Evolutionary conservation across 2,888 invertebrate genomes (phyloP), one percentile per base, ranked within the genome.

Genomic region (Microdon myrmicae): DNA sequence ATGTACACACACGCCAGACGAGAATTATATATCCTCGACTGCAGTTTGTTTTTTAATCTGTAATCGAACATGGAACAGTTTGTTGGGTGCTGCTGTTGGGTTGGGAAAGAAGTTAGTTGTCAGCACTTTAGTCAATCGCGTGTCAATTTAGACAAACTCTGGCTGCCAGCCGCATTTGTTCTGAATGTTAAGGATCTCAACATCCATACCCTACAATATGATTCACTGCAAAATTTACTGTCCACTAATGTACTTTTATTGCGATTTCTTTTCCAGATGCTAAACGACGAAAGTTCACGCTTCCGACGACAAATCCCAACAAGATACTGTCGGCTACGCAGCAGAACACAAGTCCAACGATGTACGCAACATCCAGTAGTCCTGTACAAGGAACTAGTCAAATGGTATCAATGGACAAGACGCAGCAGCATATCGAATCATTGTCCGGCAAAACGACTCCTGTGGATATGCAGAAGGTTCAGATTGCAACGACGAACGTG

Each of bases 211-310:
- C n/a, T n/a, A n/a, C n/a, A n/a, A n/a, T n/a, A n/a, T n/a, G n/a
- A n/a, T n/a, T n/a, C n/a, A n/a, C n/a, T n/a, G n/a, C n/a, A n/a
- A n/a, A n/a, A n/a, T n/a, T n/a, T n/a, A n/a, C n/a, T n/a, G n/a
- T n/a, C n/a, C n/a, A 32, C 20, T 9, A 14, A 35, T 22, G 22
- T 22, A 22, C 8, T 22, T 8, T 6, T 22, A 8, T 6, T 38
- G 10, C 7, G 7, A 4, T 28, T 31, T 6, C 4, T n/a, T 28
- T 69, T 70, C 10, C 58, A 74, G 74, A 73, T 68, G 68, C 60
- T 20, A 74, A 74, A 61, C 70, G 72, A 28, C 70, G 73, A 23
- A 73, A 73, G 61, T 61, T 71, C 35, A 69, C 66, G 34, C 58
- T 64, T 14, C 39, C 67, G 26, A 67, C 69, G 25, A 56, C 66